Base-by-base conservation (phyloP, 1,140 invertebrate species). In the Diachasmimorpha longicaudata region DNA sequence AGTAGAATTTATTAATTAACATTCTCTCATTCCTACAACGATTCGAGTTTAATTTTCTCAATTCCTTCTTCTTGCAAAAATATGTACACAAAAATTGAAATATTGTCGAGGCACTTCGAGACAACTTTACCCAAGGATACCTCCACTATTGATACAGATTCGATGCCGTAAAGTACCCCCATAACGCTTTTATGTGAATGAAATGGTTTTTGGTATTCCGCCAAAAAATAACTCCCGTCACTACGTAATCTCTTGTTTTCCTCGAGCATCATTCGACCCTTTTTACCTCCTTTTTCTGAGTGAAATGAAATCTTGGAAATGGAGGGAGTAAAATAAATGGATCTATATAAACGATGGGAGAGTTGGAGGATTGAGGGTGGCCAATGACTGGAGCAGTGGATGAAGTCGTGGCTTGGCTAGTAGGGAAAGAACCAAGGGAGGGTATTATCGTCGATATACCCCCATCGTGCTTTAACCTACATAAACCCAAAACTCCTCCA, bases 251-350 rank as follows among this genome's bases (percentile, higher is more conserved):
- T 63, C 58, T 63, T 63, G 58, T 63, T 63, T 63, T 63, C 23
- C 23, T 25, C 58, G 3, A 25, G 58, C 19, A 63, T 63, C 19
- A 31, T 63, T 63, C 23, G 58, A 63, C 19, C 58, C 58, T 25
- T 63, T 25, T 63, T 63, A 9, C 19, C 21, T 63, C 11, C 16
- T 58, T 63, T 63, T 63, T 63, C 23, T 31, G 58, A 63, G 23
- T 63, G 58, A 63, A 63, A 63, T 63, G 58, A 63, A 63, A 63
- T 63, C 58, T 63, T 25, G 58, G 58, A 19, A 63, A 52, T 52
- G 9, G 48, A n/a, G 14, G 58, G 58, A 63, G 58, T 63, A 63
- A 63, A 63, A 63, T 63, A 63, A 63, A 63, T 63, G 58, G 58
- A 63, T 23, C 21, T 25, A 63, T 63, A 63, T 31, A 23, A 63